These are phyloP conservation scores for Oncorhynchus kisutch DNA, from an alignment of 2,113 vertebrate species.

Conservation along the genomic window DNA sequence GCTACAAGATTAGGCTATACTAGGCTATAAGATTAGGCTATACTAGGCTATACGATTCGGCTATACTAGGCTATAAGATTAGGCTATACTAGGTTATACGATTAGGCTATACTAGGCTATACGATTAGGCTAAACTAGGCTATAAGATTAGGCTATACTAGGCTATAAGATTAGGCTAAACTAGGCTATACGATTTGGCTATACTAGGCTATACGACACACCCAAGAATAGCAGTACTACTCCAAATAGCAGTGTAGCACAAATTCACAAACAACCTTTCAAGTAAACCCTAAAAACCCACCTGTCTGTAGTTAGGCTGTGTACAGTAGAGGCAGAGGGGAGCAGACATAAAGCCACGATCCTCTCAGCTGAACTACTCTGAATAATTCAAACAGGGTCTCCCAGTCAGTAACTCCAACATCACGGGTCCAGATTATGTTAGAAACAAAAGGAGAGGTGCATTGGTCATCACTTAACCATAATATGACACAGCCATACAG, in stretches of 20 bases:
- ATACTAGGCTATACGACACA: background rate
- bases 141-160: too few species aligned
- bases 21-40: too few species aligned
- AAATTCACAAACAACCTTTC: background rate
- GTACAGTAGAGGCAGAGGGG: background rate
- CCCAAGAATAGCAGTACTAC: background rate
- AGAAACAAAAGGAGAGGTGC: background rate
- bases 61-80: fast-evolving
- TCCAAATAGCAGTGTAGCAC: too few species aligned
- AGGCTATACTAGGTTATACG: too few species aligned
- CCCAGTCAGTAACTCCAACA: slow-evolving; percentile 38
- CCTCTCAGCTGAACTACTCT: slow-evolving; percentile 57
- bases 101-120: too few species aligned
- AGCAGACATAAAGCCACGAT: background rate
- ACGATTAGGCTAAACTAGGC: too few species aligned
- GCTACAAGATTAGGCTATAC: too few species aligned
- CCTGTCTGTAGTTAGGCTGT: slow-evolving; percentile 4
- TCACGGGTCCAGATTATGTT: background rate
- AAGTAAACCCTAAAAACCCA: background rate
- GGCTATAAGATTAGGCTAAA: too few species aligned
- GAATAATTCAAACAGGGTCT: slow-evolving; percentile 65
- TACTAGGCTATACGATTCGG: too few species aligned
- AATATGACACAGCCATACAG: background rate
- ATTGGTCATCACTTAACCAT: background rate
- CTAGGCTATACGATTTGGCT: too few species aligned